phyloP scores from a whole-genome alignment of 2,888 invertebrate species.

The Acrobasis consociella region DNA sequence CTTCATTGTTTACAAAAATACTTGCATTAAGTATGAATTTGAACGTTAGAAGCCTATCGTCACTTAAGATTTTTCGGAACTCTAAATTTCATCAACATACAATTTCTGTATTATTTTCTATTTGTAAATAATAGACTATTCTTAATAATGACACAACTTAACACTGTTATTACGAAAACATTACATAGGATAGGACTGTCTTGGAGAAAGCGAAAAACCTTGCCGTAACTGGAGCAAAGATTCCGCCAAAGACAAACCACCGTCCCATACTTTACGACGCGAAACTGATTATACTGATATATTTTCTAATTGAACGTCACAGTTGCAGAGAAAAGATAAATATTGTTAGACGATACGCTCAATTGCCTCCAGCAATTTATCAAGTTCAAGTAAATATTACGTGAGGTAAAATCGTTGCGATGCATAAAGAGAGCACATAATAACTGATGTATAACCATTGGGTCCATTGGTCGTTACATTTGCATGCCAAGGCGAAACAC shows the following conservation, averaged over 20 bases:
- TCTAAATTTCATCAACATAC: too few relatives aligned
- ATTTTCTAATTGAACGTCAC: constrained; percentile 11
- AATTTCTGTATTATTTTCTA: too few relatives aligned
- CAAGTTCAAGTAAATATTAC: constrained; percentile 17
- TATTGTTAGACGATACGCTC: constrained; percentile 11
- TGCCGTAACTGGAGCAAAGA: constrained; percentile 11
- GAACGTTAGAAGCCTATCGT: too few relatives aligned
- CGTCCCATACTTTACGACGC: constrained; percentile 9
- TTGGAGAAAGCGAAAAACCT: constrained; percentile 10
- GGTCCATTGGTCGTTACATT: constrained; percentile 40
- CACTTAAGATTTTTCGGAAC: too few relatives aligned
- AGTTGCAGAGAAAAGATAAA: constrained; percentile 18
- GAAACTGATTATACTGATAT: constrained; percentile 17
- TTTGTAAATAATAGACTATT: too few relatives aligned
- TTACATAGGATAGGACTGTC: not conserved
- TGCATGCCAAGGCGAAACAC: constrained; percentile 38
- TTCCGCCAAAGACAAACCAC: not conserved
- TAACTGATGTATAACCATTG: constrained; percentile 31
- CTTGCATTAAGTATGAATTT: too few relatives aligned
- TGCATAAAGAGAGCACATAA: constrained; percentile 25
- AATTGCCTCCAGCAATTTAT: constrained; percentile 8
- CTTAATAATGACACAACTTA: too few relatives aligned
- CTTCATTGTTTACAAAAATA: too few relatives aligned
- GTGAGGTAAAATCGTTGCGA: not conserved
- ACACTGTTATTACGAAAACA: not conserved